Conservation (phyloP, 2,113 vertebrate species). For the Leuciscus idus region DNA sequence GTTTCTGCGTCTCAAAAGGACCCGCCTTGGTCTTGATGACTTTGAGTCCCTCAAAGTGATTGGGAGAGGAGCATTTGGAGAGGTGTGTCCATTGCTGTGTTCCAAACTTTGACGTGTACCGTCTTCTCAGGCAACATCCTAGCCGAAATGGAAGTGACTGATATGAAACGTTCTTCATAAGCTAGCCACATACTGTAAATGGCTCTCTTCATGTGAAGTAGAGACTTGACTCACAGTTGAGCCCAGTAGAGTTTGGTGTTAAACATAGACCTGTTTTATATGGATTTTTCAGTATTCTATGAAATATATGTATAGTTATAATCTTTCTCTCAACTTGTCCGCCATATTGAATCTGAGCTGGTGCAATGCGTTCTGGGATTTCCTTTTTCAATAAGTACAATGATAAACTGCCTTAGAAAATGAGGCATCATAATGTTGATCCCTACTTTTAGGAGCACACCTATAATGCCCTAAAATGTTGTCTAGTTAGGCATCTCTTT, state of each 20-base stretch:
- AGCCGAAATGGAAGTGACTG: slow-evolving; percentile 2
- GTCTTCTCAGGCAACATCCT: not conserved
- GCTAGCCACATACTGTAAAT: not conserved
- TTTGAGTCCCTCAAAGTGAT: slow-evolving; percentile 98
- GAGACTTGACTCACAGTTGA: not conserved
- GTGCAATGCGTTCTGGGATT: not conserved
- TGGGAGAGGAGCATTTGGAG: slow-evolving; percentile 95
- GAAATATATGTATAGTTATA: not conserved
- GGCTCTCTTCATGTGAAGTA: not conserved
- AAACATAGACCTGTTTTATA: not conserved
- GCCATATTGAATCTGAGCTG: too few relatives aligned
- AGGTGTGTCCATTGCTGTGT: slow-evolving; percentile 75
- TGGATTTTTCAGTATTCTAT: not conserved
- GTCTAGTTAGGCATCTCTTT: not conserved
- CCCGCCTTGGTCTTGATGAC: slow-evolving; percentile 92
- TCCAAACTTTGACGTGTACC: not conserved
- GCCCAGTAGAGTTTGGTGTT: not conserved
- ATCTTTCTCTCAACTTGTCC: not conserved
- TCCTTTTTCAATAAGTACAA: not conserved
- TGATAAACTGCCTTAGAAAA: too few relatives aligned
- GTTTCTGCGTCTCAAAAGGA: slow-evolving; percentile 94
- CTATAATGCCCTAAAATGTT: not conserved
- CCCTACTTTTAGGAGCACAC: too few relatives aligned
- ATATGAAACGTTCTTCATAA: not conserved
- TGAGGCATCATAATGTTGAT: too few relatives aligned